These are phyloP conservation scores for Pseudanteris insignis DNA, from an alignment of 2,888 invertebrate genomes.

Conservation along the genomic window DNA sequence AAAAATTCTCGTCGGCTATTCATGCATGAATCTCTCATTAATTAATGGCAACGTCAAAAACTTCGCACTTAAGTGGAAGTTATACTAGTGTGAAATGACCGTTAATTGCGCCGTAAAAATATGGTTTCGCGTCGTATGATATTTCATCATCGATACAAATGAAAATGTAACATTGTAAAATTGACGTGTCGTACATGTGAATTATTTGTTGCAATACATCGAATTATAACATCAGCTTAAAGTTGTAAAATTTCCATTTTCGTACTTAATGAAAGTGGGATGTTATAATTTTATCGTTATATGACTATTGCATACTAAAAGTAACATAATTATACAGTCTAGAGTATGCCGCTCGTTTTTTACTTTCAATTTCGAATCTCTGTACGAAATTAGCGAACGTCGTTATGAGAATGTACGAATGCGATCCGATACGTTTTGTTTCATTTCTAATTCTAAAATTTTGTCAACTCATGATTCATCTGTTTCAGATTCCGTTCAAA, in stretches of 20 bases:
- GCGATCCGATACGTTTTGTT: too few species aligned
- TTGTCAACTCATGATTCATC: too few species aligned
- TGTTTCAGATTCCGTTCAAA: too few species aligned
- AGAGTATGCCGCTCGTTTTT: not conserved
- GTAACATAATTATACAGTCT: constrained; percentile 1
- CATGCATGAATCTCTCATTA: constrained; percentile 7
- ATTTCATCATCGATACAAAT: constrained; percentile 9
- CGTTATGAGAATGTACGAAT: too few species aligned
- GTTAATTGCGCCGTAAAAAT: constrained; percentile 11
- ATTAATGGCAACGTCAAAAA: constrained; percentile 11
- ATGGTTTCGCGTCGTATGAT: constrained; percentile 14
- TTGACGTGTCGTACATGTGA: not conserved
- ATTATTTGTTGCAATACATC: constrained; percentile 9
- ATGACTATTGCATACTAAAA: constrained; percentile 2
- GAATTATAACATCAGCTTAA: constrained; percentile 3
- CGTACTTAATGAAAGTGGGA: constrained; percentile 3
- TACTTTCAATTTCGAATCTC: not conserved
- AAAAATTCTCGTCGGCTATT: constrained; percentile 4
- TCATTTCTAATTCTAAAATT: too few species aligned
- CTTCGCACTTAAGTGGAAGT: not conserved
- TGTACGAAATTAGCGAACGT: too few species aligned
- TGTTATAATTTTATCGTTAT: constrained; percentile 10
- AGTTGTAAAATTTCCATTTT: constrained; percentile 16
- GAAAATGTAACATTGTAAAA: constrained; percentile 7
- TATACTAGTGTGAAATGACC: constrained; percentile 4